Evolutionary conservation across 2,888 invertebrate species (phyloP).

Genomic region (Parelbella ahira): DNA sequence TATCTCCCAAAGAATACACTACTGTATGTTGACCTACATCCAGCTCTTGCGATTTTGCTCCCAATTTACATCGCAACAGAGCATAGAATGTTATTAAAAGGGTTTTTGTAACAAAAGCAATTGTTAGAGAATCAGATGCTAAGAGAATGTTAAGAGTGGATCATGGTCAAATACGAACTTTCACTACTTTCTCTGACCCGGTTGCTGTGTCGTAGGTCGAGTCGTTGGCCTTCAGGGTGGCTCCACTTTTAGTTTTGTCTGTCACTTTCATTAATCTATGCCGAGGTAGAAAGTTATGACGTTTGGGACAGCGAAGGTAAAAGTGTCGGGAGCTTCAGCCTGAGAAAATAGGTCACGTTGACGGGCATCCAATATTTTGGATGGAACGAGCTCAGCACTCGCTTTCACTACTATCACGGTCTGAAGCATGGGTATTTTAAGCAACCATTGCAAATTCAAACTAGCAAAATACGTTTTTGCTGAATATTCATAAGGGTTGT

Average conservation of each 20-base stretch:
- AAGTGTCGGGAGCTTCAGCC: constrained; percentile 34
- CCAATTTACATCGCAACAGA: constrained; percentile 4
- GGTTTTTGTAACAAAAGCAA: constrained; percentile 23
- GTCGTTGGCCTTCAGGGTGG: constrained; percentile 62
- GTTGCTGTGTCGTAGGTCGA: constrained; percentile 60
- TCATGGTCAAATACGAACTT: constrained; percentile 67
- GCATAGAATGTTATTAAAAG: constrained; percentile 10
- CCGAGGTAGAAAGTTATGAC: constrained; percentile 56
- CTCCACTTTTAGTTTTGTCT: constrained; percentile 66
- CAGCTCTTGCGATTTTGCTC: constrained; percentile 10
- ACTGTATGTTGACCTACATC: constrained; percentile 14
- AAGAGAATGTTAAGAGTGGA: constrained; percentile 65
- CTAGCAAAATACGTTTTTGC: too few species aligned
- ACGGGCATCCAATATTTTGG: too few species aligned
- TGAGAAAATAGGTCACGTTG: constrained; percentile 36
- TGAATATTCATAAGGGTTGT: too few species aligned
- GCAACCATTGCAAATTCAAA: too few species aligned
- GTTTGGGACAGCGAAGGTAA: constrained; percentile 48
- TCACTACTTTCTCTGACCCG: constrained; percentile 73
- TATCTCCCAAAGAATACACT: not conserved
- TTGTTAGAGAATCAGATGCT: too few species aligned
- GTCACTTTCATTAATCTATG: constrained; percentile 66
- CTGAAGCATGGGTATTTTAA: too few species aligned
- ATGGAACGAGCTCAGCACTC: too few species aligned
- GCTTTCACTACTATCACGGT: too few species aligned